Conservation (phyloP, 2,797 vertebrate genomes). For the Erithacus rubecula region DNA sequence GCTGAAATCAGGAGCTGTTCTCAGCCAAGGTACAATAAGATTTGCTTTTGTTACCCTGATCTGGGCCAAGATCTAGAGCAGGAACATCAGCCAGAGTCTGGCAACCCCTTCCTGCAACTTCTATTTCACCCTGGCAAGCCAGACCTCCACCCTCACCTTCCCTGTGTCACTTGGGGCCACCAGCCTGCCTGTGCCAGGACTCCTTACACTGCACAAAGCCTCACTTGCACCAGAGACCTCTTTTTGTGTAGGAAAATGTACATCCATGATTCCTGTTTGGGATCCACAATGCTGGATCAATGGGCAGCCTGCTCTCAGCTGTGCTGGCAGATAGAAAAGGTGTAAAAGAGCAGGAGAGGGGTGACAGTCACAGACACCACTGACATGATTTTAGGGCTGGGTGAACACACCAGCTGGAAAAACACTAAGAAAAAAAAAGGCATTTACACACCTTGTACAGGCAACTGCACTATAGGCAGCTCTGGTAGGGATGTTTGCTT, state of each 20-base stretch:
- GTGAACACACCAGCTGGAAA: conserved; percentile 5
- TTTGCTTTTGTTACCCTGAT: neutral
- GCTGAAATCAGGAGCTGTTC: neutral
- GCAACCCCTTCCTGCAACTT: neutral
- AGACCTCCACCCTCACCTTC: neutral
- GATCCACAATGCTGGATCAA: neutral
- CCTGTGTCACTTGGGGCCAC: neutral
- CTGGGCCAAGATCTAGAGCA: neutral
- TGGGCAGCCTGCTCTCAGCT: accelerated
- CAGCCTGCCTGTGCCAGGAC: neutral
- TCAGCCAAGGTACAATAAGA: neutral
- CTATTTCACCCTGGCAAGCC: neutral
- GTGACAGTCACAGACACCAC: conserved; percentile 3
- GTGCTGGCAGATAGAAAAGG: neutral
- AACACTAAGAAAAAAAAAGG: neutral
- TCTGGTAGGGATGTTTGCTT: neutral
- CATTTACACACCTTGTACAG: neutral
- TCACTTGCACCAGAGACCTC: neutral
- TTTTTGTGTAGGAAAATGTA: neutral
- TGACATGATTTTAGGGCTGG: conserved; percentile 7
- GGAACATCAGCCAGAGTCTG: neutral
- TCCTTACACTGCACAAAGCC: neutral
- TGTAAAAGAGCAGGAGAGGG: neutral
- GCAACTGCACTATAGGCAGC: neutral
- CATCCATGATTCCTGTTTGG: neutral